Evolutionary conservation across 2,888 invertebrate genomes (phyloP).

Genomic region (Xanthia togata): DNA sequence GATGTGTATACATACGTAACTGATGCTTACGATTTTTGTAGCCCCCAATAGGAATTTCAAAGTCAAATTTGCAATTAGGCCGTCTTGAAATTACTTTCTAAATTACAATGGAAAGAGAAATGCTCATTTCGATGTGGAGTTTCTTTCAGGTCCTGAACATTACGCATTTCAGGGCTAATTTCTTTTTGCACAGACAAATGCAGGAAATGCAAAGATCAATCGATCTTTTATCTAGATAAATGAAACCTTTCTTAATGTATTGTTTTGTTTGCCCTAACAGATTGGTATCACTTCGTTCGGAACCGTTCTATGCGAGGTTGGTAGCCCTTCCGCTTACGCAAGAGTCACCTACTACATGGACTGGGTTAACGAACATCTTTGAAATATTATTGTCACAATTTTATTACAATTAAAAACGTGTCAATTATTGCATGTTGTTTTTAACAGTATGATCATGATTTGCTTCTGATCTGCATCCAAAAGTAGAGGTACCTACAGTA

Average conservation of each 20-base stretch:
- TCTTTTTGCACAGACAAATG: not conserved
- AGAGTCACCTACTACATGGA: conserved; percentile 26
- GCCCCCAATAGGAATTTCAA: not conserved
- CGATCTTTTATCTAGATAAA: not conserved
- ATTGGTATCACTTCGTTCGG: conserved; percentile 25
- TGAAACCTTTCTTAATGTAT: not conserved
- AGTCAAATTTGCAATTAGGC: not conserved
- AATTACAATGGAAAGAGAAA: not conserved
- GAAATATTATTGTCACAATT: not conserved
- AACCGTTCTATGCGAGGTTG: not conserved
- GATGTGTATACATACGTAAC: too few species aligned
- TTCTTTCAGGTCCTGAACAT: not conserved
- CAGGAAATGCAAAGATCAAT: not conserved
- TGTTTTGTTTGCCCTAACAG: conserved; percentile 2
- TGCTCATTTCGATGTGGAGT: not conserved
- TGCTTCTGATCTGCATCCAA: too few species aligned
- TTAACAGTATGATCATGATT: not conserved
- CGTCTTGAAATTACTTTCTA: not conserved
- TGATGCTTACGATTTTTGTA: not conserved
- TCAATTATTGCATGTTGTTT: not conserved
- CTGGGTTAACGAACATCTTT: conserved; percentile 16
- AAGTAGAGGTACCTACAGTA: too few species aligned
- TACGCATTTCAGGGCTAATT: not conserved
- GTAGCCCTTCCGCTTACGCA: conserved; percentile 5
- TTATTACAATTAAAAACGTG: not conserved